Conservation (phyloP, 2,113 vertebrate genomes). For the Mohoua ochrocephala region DNA sequence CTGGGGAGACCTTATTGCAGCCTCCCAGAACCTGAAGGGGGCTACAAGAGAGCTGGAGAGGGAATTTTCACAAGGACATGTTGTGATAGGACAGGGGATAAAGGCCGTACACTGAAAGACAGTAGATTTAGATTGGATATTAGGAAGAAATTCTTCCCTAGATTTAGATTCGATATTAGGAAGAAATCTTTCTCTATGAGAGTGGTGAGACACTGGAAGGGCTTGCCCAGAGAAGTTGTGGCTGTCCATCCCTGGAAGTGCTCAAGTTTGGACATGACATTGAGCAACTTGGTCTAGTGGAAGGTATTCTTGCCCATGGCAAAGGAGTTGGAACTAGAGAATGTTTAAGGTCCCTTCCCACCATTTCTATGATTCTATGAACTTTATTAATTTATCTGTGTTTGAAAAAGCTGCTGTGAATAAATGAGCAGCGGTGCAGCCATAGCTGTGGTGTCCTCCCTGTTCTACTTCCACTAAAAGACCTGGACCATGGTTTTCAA, state of each 20-base stretch:
- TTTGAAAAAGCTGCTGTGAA: background rate
- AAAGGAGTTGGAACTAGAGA: background rate
- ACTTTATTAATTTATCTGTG: background rate
- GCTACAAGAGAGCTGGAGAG: background rate
- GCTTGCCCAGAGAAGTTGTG: background rate
- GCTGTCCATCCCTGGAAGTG: background rate
- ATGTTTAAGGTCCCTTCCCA: background rate
- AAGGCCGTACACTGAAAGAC: background rate
- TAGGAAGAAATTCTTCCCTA: background rate
- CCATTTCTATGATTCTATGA: background rate
- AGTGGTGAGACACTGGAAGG: background rate
- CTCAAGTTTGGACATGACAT: background rate
- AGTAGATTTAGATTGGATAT: background rate
- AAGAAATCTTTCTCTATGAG: background rate
- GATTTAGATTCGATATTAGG: background rate
- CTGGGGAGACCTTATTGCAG: background rate
- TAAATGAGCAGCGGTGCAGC: background rate
- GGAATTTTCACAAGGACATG: background rate
- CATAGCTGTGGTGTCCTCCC: background rate
- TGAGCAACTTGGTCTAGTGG: background rate
- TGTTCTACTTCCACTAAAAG: background rate
- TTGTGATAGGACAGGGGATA: background rate
- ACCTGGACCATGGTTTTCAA: background rate
- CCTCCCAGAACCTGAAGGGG: background rate
- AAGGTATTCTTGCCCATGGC: background rate